Evolutionary conservation across 92 coral and sea anemone genomes (phyloP), one percentile per base, ranked within the genome.

Genomic region (Zoanthus sansibaricus): DNA sequence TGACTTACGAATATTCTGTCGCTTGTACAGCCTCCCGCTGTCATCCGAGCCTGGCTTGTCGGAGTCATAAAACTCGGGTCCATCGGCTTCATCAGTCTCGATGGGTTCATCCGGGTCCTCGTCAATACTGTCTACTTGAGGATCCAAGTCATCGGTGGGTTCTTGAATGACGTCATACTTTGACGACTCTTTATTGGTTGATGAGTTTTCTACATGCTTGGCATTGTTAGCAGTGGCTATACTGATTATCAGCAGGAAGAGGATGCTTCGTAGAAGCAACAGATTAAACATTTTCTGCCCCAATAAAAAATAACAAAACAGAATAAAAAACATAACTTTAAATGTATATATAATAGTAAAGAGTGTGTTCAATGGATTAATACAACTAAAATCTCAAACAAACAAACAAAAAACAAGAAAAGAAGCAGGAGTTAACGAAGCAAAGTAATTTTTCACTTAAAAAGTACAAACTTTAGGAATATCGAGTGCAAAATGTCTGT

Each of bases 51-150:
- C 75, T 56, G 11, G 44, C 14, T 80, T 80, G 10, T 68, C 75
- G 14, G 61, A 62, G 72, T 48, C 45, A 73, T 80, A 80, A 66
- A 80, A 80, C 74, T 80, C 85, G 11, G 85, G 85, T 18, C 85
- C 85, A 20, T 80, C 73, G 75, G 85, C 85, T 55, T 80, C 85
- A 46, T 80, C 85, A 37, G 2, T 66, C 30, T 80, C 85, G 17
- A 80, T 64, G 46, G 85, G 85, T 55, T 80, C 85, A 80, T 80
- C 75, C 46, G 85, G 85, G 62, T 80, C 85, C 85, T 80, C 85
- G 45, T 80, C 85, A 0, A 80, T 80, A 42, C 74, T 80, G 74
- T 80, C 64, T 32, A 80, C 75, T 6, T 80, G 85, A 80, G 85
- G 85, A 45, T 80, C 85, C 61, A 44, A 58, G 73, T 62, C 59